Evolutionary conservation across 2,113 vertebrate species (phyloP), one percentile per base, ranked within the genome.

Genomic region (Chaenogobius annularis): DNA sequence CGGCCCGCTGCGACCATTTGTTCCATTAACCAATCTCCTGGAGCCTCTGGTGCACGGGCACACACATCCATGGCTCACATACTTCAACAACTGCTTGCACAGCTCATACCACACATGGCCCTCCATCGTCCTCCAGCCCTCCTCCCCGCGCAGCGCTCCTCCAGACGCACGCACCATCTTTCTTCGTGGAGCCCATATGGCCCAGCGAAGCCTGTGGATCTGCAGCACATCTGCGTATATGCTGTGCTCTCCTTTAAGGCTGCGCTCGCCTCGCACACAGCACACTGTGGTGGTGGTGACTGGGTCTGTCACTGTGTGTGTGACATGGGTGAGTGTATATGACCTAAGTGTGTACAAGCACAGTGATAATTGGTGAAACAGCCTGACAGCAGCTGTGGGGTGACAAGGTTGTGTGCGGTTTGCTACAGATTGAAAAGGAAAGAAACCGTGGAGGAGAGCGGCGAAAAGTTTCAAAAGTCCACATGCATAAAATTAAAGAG

Each of bases 151-250:
- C 66, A 70, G 62, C 81, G 76, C 73, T 85, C 65, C 84, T 96
- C 95, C 96, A 99, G 95, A 98, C 96, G 95, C 94, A 95, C 90
- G 91, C 93, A 94, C 95, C 96, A 96, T 98, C 96, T 97, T 97
- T 95, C 96, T 95, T 94, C 92, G 92, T 94, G 94, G 95, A 94
- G 93, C 95, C 96, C 98, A 98, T 98, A 98, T 99, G 98, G 96
- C 94, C 93, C 92, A 92, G 94, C 95, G 96, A 96, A 96, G 96
- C 96, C 97, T 98, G 96, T 96, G 95, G 96, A 96, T 96, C 95
- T 98, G 95, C 94, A 95, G 93, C 96, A 98, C 97, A 98, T 98
- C 97, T 99, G 97, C 94, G 96, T 98, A 94, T 94, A 94, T 93
- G 92, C 94, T 95, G 93, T 93, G 92, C 92, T 94, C 92, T 93